These are phyloP conservation scores for Tangara arthus DNA, from an alignment of 2,797 vertebrate species.

Conservation along the genomic window DNA sequence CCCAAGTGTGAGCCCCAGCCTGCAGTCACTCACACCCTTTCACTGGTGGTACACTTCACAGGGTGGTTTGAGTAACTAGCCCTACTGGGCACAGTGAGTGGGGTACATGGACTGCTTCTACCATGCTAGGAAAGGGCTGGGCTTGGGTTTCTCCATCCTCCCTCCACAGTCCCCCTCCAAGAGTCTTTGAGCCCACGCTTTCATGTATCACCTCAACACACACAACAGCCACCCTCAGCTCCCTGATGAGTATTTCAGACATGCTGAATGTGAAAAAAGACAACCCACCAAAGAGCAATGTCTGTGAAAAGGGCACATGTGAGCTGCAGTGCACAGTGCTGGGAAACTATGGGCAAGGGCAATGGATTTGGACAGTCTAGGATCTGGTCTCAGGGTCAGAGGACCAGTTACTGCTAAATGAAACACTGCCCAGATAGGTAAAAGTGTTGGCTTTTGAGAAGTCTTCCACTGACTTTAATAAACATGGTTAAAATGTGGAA, in stretches of 20 bases:
- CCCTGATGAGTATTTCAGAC: not conserved
- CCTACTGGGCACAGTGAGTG: not conserved
- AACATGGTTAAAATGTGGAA: not conserved
- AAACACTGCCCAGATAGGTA: not conserved
- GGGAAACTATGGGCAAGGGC: fast-evolving
- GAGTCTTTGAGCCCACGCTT: not conserved
- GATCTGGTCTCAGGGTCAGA: not conserved
- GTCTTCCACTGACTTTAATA: not conserved
- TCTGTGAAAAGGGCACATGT: fast-evolving
- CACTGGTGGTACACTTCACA: fast-evolving
- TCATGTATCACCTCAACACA: not conserved
- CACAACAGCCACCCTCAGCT: not conserved
- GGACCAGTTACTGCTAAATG: not conserved
- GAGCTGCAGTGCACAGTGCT: not conserved
- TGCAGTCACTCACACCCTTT: not conserved
- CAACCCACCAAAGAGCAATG: not conserved
- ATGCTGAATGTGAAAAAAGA: fast-evolving
- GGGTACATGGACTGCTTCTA: fast-evolving
- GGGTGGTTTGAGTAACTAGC: not conserved
- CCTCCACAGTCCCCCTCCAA: not conserved
- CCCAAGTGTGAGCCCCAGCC: not conserved
- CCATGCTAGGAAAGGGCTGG: not conserved
- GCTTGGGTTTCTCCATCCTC: not conserved
- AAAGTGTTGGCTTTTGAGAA: not conserved
- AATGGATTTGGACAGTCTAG: not conserved